Evolutionary conservation across 2,888 invertebrate genomes (phyloP).

Genomic region (Coenonympha arcania): DNA sequence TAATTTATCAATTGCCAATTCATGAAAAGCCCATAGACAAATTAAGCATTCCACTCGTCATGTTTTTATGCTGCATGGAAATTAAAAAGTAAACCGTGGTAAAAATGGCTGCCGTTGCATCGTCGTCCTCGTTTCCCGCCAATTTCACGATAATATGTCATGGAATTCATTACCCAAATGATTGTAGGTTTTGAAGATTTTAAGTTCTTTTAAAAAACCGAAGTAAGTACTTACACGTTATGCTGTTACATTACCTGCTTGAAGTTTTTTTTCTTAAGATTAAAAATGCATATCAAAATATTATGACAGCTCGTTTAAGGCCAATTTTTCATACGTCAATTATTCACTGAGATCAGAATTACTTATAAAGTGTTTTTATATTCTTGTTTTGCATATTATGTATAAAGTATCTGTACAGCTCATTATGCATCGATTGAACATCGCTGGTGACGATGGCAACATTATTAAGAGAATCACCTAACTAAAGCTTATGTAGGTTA

Average conservation of each 20-base stretch:
- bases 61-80: background rate
- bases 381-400: background rate
- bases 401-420: too few species aligned
- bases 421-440: too few species aligned
- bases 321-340: slow-evolving; percentile 3
- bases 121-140: slow-evolving; percentile 2
- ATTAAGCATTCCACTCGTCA: background rate
- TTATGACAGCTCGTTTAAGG: slow-evolving; percentile 6
- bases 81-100: background rate
- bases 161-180: background rate
- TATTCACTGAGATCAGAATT: background rate
- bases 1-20: background rate
- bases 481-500: too few species aligned
- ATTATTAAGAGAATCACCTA: too few species aligned
- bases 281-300: background rate
- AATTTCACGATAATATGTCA: slow-evolving; percentile 2
- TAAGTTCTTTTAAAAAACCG: background rate
- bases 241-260: background rate
- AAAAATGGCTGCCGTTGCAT: background rate
- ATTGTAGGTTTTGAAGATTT: slow-evolving; percentile 1
- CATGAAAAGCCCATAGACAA: background rate
- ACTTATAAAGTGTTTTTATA: background rate
- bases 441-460: too few species aligned
- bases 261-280: background rate
- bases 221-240: background rate